A percentile compares a stretch with the other conserved stretches of the same genome.
These are phyloP conservation scores for Hipposideros larvatus DNA, from an alignment of 2,797 vertebrate genomes.

Conservation along the genomic window DNA sequence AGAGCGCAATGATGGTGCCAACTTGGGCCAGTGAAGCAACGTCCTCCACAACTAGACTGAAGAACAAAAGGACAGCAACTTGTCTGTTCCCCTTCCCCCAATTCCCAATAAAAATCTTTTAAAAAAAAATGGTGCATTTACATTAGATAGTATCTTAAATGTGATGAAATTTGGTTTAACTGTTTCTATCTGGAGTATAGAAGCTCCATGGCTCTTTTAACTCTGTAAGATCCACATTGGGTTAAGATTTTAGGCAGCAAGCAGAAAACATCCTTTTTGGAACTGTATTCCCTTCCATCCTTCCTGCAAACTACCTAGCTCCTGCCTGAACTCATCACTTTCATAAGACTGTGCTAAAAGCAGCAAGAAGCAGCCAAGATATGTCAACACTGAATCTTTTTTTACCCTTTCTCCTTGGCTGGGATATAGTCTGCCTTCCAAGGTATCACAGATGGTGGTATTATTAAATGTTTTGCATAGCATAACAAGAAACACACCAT, in stretches of 20 bases:
- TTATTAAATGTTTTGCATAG: neutral
- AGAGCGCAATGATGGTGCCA: too few species aligned
- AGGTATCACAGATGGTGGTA: neutral
- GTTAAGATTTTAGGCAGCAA: neutral
- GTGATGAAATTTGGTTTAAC: neutral
- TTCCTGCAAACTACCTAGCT: neutral
- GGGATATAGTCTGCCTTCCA: neutral
- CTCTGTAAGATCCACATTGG: neutral
- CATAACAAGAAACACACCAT: neutral
- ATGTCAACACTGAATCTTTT: neutral
- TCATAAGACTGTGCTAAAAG: neutral
- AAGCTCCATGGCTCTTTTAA: neutral
- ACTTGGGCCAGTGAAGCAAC: too few species aligned
- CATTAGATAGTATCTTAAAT: neutral
- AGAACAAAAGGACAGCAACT: too few species aligned
- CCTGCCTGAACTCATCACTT: neutral
- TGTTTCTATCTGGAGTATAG: neutral
- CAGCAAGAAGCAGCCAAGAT: neutral
- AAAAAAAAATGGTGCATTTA: neutral
- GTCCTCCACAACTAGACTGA: too few species aligned
- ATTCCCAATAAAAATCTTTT: too few species aligned
- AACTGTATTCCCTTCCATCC: neutral
- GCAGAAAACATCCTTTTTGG: neutral
- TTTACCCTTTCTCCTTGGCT: neutral
- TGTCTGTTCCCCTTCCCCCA: too few species aligned